Evolutionary conservation across 53 echinoderm and acorn worm species (phyloP), one percentile per base, ranked within the genome.

Genomic region (Stichopus horrens): DNA sequence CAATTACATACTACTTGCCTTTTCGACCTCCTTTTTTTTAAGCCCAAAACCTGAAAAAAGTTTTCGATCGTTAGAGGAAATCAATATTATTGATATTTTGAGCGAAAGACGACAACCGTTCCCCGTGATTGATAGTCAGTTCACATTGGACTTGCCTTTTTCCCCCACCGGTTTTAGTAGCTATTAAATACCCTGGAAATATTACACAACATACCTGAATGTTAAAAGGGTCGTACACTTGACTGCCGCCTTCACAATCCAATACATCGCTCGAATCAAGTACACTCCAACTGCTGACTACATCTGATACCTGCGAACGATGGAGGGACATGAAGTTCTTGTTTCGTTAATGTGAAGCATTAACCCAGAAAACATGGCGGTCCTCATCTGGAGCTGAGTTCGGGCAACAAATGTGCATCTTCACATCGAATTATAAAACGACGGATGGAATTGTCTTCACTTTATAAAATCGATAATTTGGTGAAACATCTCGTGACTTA

Each of bases 401-500:
- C 14, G 71, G 18, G 71, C 71, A 71, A 18, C 21, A 81, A 81
- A 81, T 81, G 58, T 81, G 81, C 79, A 81, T 58, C 56, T 81
- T 58, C 20, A 21, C 71, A 71, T 71, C 37, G 37, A 37, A 9
- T 79, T 52, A 51, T 53, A 75, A 75, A 79, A 79, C 57, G 57
- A 79, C 55, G 79, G 51, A 58, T 21, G 21, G 81, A 58, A 81
- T 58, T 54, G 58, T 81, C 21, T 14, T 81, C 54, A 81, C 56
- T 81, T 23, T 58, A 81, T 51, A 81, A 81, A 75, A 81, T 81
- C 81, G 58, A 81, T 81, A 81, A 5, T 21, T 57, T 56, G 58
- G 19, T 22, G 81, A 81, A 81, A 80, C 58, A 58, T 81, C 22
- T 81, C 57, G 57, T 20, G 81, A 86, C 88, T 92, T 76, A 90